These are phyloP conservation scores for Bombus superbus DNA, from an alignment of 1,140 invertebrate species.

Conservation along the genomic window DNA sequence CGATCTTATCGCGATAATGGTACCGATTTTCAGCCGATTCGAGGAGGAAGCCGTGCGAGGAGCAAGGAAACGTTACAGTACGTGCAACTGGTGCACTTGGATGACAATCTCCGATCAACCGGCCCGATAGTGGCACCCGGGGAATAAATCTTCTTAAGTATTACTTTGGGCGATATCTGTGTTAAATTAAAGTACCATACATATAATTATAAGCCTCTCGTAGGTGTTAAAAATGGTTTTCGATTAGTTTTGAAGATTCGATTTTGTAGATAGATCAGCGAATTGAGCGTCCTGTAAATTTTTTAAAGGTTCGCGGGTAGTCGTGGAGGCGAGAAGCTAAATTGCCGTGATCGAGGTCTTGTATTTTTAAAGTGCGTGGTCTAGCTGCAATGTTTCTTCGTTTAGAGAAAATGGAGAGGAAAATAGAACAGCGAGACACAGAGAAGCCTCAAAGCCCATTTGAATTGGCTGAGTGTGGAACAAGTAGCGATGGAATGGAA, in stretches of 20 bases:
- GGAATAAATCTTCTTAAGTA: conserved; percentile 10
- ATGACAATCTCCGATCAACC: conserved; percentile 19
- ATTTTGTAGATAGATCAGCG: neutral
- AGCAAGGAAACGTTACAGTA: neutral
- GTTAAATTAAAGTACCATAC: neutral
- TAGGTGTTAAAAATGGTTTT: neutral
- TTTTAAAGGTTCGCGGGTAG: neutral
- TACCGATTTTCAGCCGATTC: conserved; percentile 30
- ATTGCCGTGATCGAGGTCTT: neutral
- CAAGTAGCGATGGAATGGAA: neutral
- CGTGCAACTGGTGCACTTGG: neutral
- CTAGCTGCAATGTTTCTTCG: conserved; percentile 66
- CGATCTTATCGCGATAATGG: conserved; percentile 29
- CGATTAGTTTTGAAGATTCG: neutral
- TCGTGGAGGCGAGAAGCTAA: neutral
- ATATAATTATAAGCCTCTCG: neutral
- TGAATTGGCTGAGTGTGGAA: conserved; percentile 1
- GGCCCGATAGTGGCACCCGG: neutral
- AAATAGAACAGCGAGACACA: conserved; percentile 47
- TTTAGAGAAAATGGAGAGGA: conserved; percentile 61
- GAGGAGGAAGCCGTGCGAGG: neutral
- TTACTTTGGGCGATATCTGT: neutral
- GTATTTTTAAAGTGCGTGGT: neutral
- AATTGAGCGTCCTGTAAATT: neutral
- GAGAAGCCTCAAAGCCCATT: conserved; percentile 36